Evolutionary conservation across 2,797 vertebrate species (phyloP), one percentile per base, ranked within the genome.

Genomic region (Phaenicophaeus curvirostris): DNA sequence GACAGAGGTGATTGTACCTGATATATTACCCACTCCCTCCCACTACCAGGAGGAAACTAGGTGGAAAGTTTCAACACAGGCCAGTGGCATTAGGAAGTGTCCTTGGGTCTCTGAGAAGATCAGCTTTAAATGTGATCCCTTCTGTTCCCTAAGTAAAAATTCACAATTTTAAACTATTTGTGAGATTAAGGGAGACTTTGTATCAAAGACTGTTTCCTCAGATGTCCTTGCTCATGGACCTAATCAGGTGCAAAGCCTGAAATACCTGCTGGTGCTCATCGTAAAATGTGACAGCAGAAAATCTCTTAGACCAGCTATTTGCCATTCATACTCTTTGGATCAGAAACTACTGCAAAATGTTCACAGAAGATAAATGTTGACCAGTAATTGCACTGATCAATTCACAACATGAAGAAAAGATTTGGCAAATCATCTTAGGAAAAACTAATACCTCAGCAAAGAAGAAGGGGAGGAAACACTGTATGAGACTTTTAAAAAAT

Each of bases 331-430:
- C 48, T 72, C 66, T 75, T 61, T 62, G 75, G 73, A 76, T 82
- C 76, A 95, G 68, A 85, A 96, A 78, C 18, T 72, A 68, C 72
- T 72, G 42, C 39, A 87, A 67, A 90, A 54, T 0, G 2, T 83
- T 72, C 86, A 68, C 16, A 37, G 90, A 87, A 94, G 82, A 94
- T 21, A 53, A 96, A 93, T 93, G 91, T 53, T 81, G 31, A 37
- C 76, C 44, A 68, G 79, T 33, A 87, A 78, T 83, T 91, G 62
- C 78, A 72, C 84, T 68, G 62, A 94, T 93, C 87, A 94, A 73
- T 94, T 92, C 42, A 58, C 59, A 85, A 61, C 16, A 59, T 61
- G 87, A 87, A 69, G 87, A 95, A 89, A 94, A 94, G 86, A 78
- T 84, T 4, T 96, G 93, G 68, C 81, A 89, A 81, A 72, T 87